These are phyloP conservation scores for Harmothoe impar DNA, from an alignment of 2,888 invertebrate genomes.

Conservation along the genomic window DNA sequence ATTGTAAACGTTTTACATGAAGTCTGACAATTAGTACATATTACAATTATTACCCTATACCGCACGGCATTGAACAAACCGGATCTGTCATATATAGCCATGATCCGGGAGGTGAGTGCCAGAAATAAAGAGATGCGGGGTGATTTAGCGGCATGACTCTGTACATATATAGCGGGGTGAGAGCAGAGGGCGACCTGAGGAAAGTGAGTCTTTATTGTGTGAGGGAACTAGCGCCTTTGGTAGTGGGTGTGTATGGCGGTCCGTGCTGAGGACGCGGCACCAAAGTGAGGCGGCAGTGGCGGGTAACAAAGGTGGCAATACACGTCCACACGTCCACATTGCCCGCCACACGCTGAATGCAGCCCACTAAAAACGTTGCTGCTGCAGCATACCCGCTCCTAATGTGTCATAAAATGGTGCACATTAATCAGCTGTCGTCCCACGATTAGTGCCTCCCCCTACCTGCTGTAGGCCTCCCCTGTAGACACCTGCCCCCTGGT, in stretches of 20 bases:
- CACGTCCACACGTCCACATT: background rate
- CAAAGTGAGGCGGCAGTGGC: background rate
- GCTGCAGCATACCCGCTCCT: background rate
- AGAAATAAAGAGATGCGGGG: too few species aligned
- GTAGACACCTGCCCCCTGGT: background rate
- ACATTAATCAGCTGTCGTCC: background rate
- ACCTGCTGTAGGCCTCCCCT: background rate
- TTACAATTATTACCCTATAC: too few species aligned
- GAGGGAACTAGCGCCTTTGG: background rate
- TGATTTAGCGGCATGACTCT: too few species aligned
- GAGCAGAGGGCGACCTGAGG: background rate
- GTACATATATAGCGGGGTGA: too few species aligned
- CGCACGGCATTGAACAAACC: too few species aligned
- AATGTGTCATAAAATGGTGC: background rate
- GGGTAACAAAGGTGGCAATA: background rate
- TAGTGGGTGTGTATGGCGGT: background rate
- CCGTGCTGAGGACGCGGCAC: background rate
- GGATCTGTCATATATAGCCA: too few species aligned
- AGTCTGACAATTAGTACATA: too few species aligned
- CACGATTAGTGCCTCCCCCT: background rate
- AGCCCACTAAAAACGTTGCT: conserved; percentile 2
- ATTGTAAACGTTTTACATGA: too few species aligned
- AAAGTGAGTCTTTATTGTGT: background rate
- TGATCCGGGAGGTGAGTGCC: too few species aligned
- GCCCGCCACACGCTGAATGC: background rate